Evolutionary conservation across 1,140 invertebrate genomes (phyloP), one percentile per base, ranked within the genome.

Genomic region (Thaumetopoea pityocampa): DNA sequence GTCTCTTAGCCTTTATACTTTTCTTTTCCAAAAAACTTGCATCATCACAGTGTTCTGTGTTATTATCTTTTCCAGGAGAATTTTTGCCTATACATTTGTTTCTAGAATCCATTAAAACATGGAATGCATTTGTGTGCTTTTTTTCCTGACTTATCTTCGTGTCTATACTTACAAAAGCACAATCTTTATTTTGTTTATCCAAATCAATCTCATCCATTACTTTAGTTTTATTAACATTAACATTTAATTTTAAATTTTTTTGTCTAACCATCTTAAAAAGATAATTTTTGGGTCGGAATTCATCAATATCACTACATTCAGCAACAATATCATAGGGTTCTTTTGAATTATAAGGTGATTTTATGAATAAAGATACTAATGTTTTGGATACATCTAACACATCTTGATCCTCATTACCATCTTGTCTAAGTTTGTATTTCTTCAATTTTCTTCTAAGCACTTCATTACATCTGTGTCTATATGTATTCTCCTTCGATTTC

Each of bases 81-180:
- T 90, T 90, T n/a, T 55, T 62, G 7, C 89, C 89, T 46, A 90
- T 86, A 19, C 82, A 84, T 54, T 89, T 89, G 55, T 89, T 86
- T 49, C 88, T 73, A 10, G 87, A 86, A 47, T 87, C 87, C 89
- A 91, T 91, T 72, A 91, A 77, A 18, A 90, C 56, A 51, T 89
- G 77, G 67, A 91, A 91, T 12, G 87, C 89, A 87, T 91, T 64
- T 29, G 49, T 79, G 37, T 79, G 58, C 19, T 67, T 72, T 34
- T 56, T 67, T 22, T 62, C 47, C 10, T 48, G 42, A 50, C 26
- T 42, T 8, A 3, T 32, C 2, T 11, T 7, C 3, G 23, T 11
- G 5, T 11, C 7, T 7, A 26, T 15, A 20, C 6, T 41, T 6
- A 6, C 5, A n/a, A n/a, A n/a, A n/a, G n/a, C n/a, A n/a, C n/a